phyloP scores from a whole-genome alignment of 2,797 vertebrate genomes.

The Peromyscus attwateri region DNA sequence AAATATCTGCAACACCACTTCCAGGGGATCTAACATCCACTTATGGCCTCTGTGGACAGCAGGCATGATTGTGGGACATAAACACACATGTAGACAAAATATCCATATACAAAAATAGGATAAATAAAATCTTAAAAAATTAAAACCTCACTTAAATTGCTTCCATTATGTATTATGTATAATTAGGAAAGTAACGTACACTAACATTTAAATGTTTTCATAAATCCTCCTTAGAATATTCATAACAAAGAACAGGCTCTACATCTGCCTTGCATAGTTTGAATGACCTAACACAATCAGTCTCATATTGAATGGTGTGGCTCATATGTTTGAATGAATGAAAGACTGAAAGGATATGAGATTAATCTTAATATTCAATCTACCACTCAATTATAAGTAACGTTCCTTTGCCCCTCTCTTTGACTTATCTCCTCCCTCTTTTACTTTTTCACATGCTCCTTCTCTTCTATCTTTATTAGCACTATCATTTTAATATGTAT shows the following conservation, averaged over 20 bases:
- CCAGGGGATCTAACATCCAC: neutral
- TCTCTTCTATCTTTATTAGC: neutral
- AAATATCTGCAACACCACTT: neutral
- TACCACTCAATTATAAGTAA: neutral
- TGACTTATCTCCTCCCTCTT: neutral
- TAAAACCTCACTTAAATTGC: neutral
- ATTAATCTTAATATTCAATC: neutral
- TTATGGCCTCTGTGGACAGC: neutral
- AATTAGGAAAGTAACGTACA: neutral
- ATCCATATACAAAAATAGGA: neutral
- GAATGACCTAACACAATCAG: neutral
- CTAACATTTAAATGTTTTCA: neutral
- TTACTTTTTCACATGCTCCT: neutral
- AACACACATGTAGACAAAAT: neutral
- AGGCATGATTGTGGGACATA: neutral
- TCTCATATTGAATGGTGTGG: neutral
- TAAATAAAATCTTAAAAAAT: neutral
- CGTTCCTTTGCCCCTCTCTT: rapidly evolving
- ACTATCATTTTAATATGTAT: neutral
- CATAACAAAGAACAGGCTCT: neutral
- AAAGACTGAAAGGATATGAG: neutral
- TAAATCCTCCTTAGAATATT: neutral
- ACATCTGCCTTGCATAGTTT: no score
- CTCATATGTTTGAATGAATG: neutral
- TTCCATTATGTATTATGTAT: neutral